Conservation (phyloP, 2,888 invertebrate species). For the Drosophila robusta region DNA sequence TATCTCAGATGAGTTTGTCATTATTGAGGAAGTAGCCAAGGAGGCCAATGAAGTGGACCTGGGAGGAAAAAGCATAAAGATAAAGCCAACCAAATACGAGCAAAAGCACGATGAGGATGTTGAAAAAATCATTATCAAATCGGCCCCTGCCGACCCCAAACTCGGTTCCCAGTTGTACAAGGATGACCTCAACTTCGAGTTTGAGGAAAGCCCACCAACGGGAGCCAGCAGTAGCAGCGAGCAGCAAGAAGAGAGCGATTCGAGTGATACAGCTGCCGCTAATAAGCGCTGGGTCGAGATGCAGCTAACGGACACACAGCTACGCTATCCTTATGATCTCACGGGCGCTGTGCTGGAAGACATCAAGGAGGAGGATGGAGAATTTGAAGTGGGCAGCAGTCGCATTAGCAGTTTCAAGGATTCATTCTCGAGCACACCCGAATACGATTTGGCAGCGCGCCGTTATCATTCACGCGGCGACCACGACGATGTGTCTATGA, state of each 20-base stretch:
- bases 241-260: constrained; percentile 86
- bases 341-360: constrained; percentile 94
- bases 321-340: constrained; percentile 91
- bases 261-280: constrained; percentile 90
- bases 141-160: constrained; percentile 88
- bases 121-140: constrained; percentile 89
- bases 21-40: constrained; percentile 94
- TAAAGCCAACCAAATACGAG: constrained; percentile 86
- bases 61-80: constrained; percentile 92
- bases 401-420: constrained; percentile 92
- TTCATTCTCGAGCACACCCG: constrained; percentile 96
- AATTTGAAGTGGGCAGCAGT: constrained; percentile 92
- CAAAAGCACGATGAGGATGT: constrained; percentile 90
- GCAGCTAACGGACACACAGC: constrained; percentile 89
- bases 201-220: constrained; percentile 89
- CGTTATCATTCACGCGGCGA: constrained; percentile 92
- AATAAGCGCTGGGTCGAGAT: constrained; percentile 96
- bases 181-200: constrained; percentile 89
- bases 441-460: constrained; percentile 94
- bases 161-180: constrained; percentile 87
- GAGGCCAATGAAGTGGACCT: constrained; percentile 93
- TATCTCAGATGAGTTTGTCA: constrained; percentile 94
- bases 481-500: constrained; percentile 96
- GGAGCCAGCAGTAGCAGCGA: constrained; percentile 79
- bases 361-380: constrained; percentile 96